Evolutionary conservation across 2,888 invertebrate species (phyloP), one percentile per base, ranked within the genome.

Genomic region (Pharmacophagus antenor): DNA sequence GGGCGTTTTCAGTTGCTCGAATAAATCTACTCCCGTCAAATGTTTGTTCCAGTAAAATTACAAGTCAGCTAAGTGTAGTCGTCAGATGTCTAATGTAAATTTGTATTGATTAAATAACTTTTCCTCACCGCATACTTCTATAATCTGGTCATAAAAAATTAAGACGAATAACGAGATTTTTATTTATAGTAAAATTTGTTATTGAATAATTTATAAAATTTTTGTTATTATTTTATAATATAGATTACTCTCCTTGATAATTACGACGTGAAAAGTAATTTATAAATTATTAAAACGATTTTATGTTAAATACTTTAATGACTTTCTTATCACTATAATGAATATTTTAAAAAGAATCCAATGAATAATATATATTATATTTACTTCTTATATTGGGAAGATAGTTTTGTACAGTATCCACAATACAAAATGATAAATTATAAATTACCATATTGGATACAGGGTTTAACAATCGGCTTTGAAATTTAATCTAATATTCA

Each of bases 21-120:
- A 64, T 63, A 64, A 65, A 65, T 61, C 60, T 62, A 57, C 52
- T 64, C 53, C 42, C 48, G 62, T 66, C 65, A 56, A 63, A 68
- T 67, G 65, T 64, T 64, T 48, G 58, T 56, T 57, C 58, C 56
- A 54, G 59, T 64, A 57, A 58, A 49, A 63, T 65, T 64, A 25
- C 17, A 25, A 37, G 15, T 47, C 20, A n/a, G n/a, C 37, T 18
- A 20, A 53, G 58, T 58, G 53, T 58, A 58, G 53, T 53, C 58
- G n/a, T n/a, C n/a, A n/a, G n/a, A n/a, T 58, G 58, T 58, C 52
- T 41, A 23, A 47, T n/a, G 53, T 48, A 15, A 41, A 48, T 48
- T 41, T 23, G 48, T 58, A 47, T 58, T 52, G 20, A 44, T 8
- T 22, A 25, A 5, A 5, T 12, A 22, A 23, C 7, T 37, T 21